These are phyloP conservation scores for Meriones psammophilus DNA, from an alignment of 2,797 vertebrate genomes.

Conservation along the genomic window DNA sequence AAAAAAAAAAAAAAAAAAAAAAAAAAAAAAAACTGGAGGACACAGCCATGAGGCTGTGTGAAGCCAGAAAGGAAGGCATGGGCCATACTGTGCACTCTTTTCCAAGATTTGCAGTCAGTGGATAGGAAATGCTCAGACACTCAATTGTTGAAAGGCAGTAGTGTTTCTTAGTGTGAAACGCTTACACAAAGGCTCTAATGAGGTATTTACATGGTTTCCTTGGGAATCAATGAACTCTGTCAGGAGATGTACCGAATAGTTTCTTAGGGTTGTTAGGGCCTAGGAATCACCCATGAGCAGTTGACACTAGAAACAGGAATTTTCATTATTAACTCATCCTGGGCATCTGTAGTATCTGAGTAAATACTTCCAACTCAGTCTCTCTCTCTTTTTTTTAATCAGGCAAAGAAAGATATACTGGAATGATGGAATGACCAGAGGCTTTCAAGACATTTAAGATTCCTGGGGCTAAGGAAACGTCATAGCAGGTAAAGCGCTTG, in stretches of 20 bases:
- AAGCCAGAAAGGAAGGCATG: background rate
- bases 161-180: slow-evolving; percentile 26
- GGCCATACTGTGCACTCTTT: background rate
- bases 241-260: background rate
- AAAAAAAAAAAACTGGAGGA: rapidly evolving
- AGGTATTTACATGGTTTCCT: background rate
- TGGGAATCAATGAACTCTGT: background rate
- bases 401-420: background rate
- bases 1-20: background rate
- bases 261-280: background rate
- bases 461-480: background rate
- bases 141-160: background rate
- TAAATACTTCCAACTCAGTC: background rate
- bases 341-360: background rate
- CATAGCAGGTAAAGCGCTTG: background rate
- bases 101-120: background rate
- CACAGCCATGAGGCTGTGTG: background rate
- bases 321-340: background rate
- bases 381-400: background rate
- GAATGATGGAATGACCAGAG: background rate
- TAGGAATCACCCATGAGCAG: background rate
- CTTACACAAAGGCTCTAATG: slow-evolving; percentile 5
- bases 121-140: background rate
- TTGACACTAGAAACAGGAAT: background rate
- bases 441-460: slow-evolving; percentile 36